Evolutionary conservation across 2,113 vertebrate species (phyloP), one percentile per base, ranked within the genome.

Genomic region (Gallinago media): DNA sequence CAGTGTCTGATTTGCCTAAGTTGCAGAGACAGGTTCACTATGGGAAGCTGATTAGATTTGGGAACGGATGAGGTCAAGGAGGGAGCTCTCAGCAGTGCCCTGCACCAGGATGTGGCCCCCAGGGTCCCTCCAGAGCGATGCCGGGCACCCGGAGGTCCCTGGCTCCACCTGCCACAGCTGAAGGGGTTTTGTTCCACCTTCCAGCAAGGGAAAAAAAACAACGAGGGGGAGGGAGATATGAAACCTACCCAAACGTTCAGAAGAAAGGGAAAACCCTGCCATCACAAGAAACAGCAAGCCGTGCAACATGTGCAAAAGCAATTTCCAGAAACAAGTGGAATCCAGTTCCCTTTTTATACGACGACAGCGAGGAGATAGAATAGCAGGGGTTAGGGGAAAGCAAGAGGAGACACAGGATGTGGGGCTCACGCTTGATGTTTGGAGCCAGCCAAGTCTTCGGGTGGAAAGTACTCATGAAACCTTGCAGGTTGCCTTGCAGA

Each of bases 261-360:
- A 91, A 38, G 85, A 44, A 73, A 88, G 78, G 54, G 52, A 91
- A 91, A 93, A 36, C 29, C 74, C 67, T 61, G 25, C 54, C 12
- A 0, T 36, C 71, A 58, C 22, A 46, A 94, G 66, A 54, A 68
- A 68, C 5, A 65, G 47, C 76, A 54, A 58, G 59, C 73, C 68
- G 91, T 47, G n/a, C 97, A 97, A 97, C 98, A 97, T 85, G 94
- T 98, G 98, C 91, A 97, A 98, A 98, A 97, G 96, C 55, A 21
- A 92, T 96, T 93, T 70, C 91, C 88, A 94, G 98, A 94, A 98
- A 98, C 97, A 98, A 98, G 97, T 91, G 96, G 98, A 98, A 91
- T 98, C 96, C 85, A 82, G 96, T 98, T 98, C 97, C 97, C 90
- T 92, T 52, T 70, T 32, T n/a, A 8, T 32, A 49, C 11, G 40